A percentile compares a stretch with the other conserved stretches of the same genome.
Conservation (phyloP, 2,113 vertebrate genomes). For the Petrocephalus zakoni region DNA sequence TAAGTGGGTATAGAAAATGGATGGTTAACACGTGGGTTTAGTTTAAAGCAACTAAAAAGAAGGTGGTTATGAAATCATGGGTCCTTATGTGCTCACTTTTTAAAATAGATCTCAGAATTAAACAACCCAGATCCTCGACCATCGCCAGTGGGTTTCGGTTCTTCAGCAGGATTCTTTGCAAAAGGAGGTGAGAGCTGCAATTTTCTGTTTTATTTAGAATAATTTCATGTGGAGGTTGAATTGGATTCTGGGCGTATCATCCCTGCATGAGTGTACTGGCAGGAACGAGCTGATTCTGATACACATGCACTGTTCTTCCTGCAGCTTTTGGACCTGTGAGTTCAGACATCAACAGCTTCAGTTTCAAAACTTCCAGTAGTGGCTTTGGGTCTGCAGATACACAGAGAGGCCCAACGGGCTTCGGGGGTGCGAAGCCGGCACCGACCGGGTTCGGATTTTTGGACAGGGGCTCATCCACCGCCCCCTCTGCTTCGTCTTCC, state of each 20-base stretch:
- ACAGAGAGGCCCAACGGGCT: constrained; percentile 40
- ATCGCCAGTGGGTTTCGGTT: constrained; percentile 45
- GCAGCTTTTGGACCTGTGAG: constrained; percentile 56
- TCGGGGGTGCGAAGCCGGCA: constrained; percentile 40
- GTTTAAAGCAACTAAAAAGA: neutral
- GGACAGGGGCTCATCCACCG: constrained; percentile 29
- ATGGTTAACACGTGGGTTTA: neutral
- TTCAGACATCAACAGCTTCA: constrained; percentile 55
- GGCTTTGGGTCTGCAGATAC: constrained; percentile 43
- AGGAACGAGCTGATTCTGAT: neutral
- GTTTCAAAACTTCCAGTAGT: constrained; percentile 59
- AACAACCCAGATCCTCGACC: constrained; percentile 48
- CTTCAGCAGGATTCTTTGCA: constrained; percentile 50
- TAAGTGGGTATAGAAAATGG: neutral
- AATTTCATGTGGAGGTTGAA: neutral
- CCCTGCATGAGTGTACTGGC: neutral
- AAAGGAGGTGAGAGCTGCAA: constrained; percentile 57
- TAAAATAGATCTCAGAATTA: constrained; percentile 67
- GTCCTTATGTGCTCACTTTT: neutral
- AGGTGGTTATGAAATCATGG: neutral
- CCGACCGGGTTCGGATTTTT: constrained; percentile 34
- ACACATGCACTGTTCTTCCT: neutral
- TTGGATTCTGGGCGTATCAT: neutral
- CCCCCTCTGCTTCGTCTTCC: constrained; percentile 23
- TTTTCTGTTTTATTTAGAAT: neutral